Evolutionary conservation across 2,113 vertebrate species (phyloP), one percentile per base, ranked within the genome.

Genomic region (Mesembrinibis cayennensis): DNA sequence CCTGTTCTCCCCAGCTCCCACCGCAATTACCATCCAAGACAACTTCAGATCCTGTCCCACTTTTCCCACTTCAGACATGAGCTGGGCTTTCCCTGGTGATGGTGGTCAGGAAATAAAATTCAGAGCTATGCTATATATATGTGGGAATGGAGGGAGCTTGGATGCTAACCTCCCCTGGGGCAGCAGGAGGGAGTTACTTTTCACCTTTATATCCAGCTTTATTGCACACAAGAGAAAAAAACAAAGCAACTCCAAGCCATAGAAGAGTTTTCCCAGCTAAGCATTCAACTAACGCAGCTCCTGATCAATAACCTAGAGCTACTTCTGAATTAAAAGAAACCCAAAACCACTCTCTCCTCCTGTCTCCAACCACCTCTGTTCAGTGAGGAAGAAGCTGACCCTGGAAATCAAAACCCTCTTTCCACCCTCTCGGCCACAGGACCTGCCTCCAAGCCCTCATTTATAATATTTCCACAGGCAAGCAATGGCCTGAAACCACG

Each of bases 101-200:
- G 36, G 13, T 27, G 79, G 71, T 71, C 69, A 87, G 80, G 88
- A 97, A 93, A 92, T 63, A 93, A 90, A 93, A 89, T 63, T 73
- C 56, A 70, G 71, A 66, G 23, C 16, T 83, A 56, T 19, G n/a
- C 47, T 79, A 34, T 56, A 84, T 36, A 87, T 34, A 16, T 32
- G 11, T 73, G 76, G 40, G 63, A 88, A 88, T 4, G 34, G 13
- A 73, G 45, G n/a, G 34, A 88, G 32, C 59, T 61, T 11, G 5
- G 58, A 83, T 74, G 36, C 72, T 21, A 62, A 17, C 32, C 66
- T 56, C 49, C 61, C 23, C 15, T 2, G 13, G 45, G 71, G 53
- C 50, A 77, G 69, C 27, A 66, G 17, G 14, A 69, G 32, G 52
- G 66, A 89, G 13, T 26, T 61, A 55, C 40, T 88, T 93, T 78